Percentiles rank a stretch among this genome's conserved stretches.
Evolutionary conservation across 2,113 vertebrate genomes (phyloP).

Genomic region (Balaenoptera acutorostrata): DNA sequence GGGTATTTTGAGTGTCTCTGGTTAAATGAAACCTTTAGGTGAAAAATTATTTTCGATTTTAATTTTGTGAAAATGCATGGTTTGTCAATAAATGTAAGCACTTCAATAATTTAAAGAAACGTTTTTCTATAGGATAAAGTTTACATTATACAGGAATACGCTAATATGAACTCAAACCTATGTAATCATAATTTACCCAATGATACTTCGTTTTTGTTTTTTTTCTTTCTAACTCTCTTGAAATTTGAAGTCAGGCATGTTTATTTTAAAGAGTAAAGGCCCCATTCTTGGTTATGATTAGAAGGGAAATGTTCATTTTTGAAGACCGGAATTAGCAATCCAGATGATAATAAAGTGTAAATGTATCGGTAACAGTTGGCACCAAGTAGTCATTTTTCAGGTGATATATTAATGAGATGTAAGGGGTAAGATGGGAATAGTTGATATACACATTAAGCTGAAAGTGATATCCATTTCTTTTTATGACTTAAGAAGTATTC

Average conservation of each 20-base stretch:
- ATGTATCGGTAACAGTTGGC: slow-evolving; percentile 16
- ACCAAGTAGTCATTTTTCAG: slow-evolving; percentile 48
- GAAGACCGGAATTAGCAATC: slow-evolving; percentile 45
- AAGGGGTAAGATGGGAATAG: slow-evolving; percentile 9
- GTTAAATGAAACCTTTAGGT: slow-evolving; percentile 69
- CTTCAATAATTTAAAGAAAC: slow-evolving; percentile 59
- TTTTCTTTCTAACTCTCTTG: slow-evolving; percentile 23
- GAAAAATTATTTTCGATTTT: slow-evolving; percentile 68
- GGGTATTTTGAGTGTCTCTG: slow-evolving; percentile 68
- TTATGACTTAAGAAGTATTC: slow-evolving; percentile 26
- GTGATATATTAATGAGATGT: slow-evolving; percentile 31
- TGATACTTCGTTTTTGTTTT: neutral
- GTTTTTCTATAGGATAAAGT: slow-evolving; percentile 37
- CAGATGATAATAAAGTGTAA: slow-evolving; percentile 47
- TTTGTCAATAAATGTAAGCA: slow-evolving; percentile 70
- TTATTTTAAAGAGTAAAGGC: slow-evolving; percentile 44
- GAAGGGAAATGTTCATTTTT: slow-evolving; percentile 43
- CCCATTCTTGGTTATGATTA: slow-evolving; percentile 40
- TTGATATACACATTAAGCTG: slow-evolving; percentile 39
- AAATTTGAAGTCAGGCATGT: slow-evolving; percentile 36
- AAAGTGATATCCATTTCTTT: slow-evolving; percentile 47
- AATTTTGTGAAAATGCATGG: slow-evolving; percentile 68
- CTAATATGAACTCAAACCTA: slow-evolving; percentile 39
- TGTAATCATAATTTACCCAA: slow-evolving; percentile 42
- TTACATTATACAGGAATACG: slow-evolving; percentile 58